Evolutionary conservation across 2,888 invertebrate species (phyloP).

Genomic region (Melikaiella ostensackeni): DNA sequence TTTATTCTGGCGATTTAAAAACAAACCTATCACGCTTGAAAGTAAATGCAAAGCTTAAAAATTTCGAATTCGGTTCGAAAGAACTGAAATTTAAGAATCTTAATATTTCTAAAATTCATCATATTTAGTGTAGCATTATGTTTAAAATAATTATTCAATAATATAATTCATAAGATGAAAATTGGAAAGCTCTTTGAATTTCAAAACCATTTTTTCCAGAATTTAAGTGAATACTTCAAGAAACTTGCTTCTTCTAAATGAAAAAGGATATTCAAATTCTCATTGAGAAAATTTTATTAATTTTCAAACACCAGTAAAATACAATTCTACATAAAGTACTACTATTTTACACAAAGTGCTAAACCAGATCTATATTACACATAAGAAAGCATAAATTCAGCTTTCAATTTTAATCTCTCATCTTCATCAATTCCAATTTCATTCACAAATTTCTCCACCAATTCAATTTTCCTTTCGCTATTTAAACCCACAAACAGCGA

Average conservation of each 20-base stretch:
- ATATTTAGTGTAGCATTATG: too few relatives aligned
- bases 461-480: neutral
- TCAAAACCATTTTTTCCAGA: neutral
- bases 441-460: neutral
- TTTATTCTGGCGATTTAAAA: too few relatives aligned
- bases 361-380: neutral
- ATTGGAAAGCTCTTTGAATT: too few relatives aligned
- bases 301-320: neutral
- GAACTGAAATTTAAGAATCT: too few relatives aligned
- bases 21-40: too few relatives aligned
- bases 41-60: too few relatives aligned
- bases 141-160: too few relatives aligned
- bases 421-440: conserved; percentile 11
- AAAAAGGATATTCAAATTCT: too few relatives aligned
- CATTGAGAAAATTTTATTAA: neutral
- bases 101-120: too few relatives aligned
- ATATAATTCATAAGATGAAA: too few relatives aligned
- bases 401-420: neutral
- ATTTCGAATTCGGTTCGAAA: too few relatives aligned
- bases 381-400: neutral
- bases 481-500: neutral
- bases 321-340: neutral
- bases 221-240: neutral
- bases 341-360: neutral
- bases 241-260: too few relatives aligned